Evolutionary conservation across 2,888 invertebrate species (phyloP), one percentile per base, ranked within the genome.

Genomic region (Clepsis dumicolana): DNA sequence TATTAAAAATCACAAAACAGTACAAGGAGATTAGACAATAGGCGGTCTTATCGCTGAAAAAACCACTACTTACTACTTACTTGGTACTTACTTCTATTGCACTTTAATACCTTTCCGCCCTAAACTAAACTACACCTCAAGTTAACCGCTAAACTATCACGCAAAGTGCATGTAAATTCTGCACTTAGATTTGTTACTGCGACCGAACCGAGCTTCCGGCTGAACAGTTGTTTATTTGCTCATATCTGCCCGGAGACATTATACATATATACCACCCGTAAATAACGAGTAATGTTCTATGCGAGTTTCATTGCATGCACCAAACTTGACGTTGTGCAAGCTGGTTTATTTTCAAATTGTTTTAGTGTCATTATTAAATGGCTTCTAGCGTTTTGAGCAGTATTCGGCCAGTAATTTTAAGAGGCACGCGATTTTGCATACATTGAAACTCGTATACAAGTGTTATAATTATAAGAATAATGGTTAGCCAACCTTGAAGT

Each of bases 231-330:
- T 68, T 68, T 68, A 57, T 68, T 68, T 64, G 68, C 59, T 68
- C 68, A 68, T 68, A 68, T 68, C 67, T 67, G 67, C 44, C 41
- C n/a, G 48, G 68, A 59, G 63, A 68, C 68, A 68, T n/a, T n/a
- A n/a, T n/a, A n/a, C n/a, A n/a, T n/a, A n/a, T n/a, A n/a, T 64
- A 57, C 64, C 59, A 21, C 29, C 59, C 68, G 68, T 68, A 68
- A 68, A 68, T 68, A 59, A 64, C 56, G n/a, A 41, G 35, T 67
- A 67, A 67, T 38, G 53, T 59, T 59, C 57, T 52, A 50, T 64
- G 65, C 38, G 44, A 53, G 52, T 68, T 57, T 52, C 68, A 64
- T 68, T 68, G 68, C 68, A 59, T 68, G 68, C 64, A 53, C 29
- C 18, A 59, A 63, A 59, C 27, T 59, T 53, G 32, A 27, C 48